Percentiles rank a stretch among this genome's conserved stretches.
Conservation (phyloP, 1,140 invertebrate genomes). For the Cyphomyrmex costatus region DNA sequence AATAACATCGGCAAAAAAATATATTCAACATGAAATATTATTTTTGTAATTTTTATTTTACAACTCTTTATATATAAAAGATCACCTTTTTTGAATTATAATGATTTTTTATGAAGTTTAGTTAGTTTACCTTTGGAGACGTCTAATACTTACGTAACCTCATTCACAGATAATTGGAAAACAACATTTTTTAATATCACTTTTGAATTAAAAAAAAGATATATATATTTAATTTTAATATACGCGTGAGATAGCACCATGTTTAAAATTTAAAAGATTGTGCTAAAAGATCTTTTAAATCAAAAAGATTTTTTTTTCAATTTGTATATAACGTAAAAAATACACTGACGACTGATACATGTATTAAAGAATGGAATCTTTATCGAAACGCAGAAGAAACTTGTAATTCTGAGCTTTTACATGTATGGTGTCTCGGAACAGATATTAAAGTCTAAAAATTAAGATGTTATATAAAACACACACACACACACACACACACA, state of each 20-base stretch:
- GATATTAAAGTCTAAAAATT: constrained; percentile 42
- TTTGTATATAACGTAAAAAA: neutral
- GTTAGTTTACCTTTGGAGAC: too few relatives aligned
- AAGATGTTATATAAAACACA: constrained; percentile 29
- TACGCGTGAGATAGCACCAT: neutral
- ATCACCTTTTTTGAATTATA: too few relatives aligned
- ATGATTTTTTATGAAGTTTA: too few relatives aligned
- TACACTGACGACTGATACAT: neutral
- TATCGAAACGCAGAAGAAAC: neutral
- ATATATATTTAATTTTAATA: neutral
- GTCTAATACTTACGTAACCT: too few relatives aligned
- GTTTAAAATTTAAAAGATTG: neutral
- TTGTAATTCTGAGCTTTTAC: neutral
- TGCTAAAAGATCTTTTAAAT: neutral
- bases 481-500: too few relatives aligned
- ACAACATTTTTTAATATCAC: neutral
- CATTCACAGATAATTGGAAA: too few relatives aligned
- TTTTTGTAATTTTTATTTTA: too few relatives aligned
- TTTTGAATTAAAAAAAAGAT: neutral
- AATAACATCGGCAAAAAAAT: too few relatives aligned
- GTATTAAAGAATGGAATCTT: neutral
- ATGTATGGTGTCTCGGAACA: neutral
- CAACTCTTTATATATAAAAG: too few relatives aligned
- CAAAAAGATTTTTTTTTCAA: neutral
- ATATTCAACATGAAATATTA: too few relatives aligned